These are phyloP conservation scores for Sandelia bainsii DNA, from an alignment of 2,797 vertebrate species.

Conservation along the genomic window DNA sequence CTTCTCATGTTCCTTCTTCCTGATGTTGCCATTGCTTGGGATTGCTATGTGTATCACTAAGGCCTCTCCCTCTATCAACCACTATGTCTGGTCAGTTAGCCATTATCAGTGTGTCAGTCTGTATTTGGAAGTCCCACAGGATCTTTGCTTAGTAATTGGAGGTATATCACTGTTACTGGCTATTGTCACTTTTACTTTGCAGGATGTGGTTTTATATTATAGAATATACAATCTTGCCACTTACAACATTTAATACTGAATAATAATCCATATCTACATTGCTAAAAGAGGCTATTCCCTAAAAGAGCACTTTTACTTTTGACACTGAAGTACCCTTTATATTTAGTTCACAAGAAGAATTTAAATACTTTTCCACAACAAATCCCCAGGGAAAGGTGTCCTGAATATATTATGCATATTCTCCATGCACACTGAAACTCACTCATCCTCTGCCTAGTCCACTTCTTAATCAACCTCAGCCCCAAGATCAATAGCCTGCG, in stretches of 20 bases:
- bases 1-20: too few species aligned
- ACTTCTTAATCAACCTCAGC: slow-evolving; percentile 76
- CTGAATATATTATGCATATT: slow-evolving; percentile 46
- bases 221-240: not conserved
- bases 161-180: too few species aligned
- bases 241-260: slow-evolving; percentile 3
- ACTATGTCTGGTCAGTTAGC: too few species aligned
- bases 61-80: too few species aligned
- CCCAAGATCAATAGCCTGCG: slow-evolving; percentile 78
- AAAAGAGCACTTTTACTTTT: slow-evolving; percentile 8
- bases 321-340: slow-evolving; percentile 28
- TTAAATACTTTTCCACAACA: slow-evolving; percentile 25
- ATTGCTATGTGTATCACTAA: too few species aligned
- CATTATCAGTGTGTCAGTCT: too few species aligned
- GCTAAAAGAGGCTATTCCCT: not conserved
- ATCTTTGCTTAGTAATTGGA: too few species aligned
- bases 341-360: slow-evolving; percentile 22
- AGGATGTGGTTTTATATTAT: slow-evolving; percentile 5
- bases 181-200: too few species aligned
- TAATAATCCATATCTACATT: not conserved
- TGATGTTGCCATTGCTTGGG: too few species aligned
- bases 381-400: slow-evolving; percentile 33
- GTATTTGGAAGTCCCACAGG: too few species aligned
- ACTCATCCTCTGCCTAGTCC: slow-evolving; percentile 53
- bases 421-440: slow-evolving; percentile 42